Evolutionary conservation across 2,113 vertebrate genomes (phyloP).

Genomic region (Circaetus cinerascens): DNA sequence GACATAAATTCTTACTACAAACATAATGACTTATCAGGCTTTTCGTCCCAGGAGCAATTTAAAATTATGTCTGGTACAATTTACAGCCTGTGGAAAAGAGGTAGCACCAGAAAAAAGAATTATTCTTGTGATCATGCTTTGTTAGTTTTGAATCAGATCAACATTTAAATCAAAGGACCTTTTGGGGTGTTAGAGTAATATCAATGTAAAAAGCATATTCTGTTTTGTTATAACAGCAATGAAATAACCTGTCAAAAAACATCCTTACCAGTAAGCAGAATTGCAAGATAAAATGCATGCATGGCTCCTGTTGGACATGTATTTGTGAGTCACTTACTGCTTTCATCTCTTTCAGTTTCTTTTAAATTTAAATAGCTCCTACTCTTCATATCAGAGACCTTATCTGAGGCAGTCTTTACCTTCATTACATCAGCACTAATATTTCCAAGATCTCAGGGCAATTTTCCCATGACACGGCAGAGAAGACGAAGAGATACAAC

Average conservation of each 20-base stretch:
- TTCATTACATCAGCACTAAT: not conserved
- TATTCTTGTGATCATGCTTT: not conserved
- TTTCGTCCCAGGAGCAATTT: not conserved
- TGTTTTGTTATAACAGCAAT: not conserved
- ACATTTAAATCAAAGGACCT: not conserved
- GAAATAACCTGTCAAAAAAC: not conserved
- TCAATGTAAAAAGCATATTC: not conserved
- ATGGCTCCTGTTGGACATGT: not conserved
- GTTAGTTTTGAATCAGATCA: slow-evolving; percentile 3
- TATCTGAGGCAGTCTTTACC: not conserved
- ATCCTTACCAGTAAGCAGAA: not conserved
- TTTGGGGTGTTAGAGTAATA: not conserved
- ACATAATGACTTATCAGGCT: not conserved
- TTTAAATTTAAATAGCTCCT: not conserved
- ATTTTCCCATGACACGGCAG: not conserved
- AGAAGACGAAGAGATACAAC: not conserved
- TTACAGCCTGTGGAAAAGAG: not conserved
- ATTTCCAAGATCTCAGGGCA: not conserved
- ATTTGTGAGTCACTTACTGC: not conserved
- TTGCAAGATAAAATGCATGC: not conserved
- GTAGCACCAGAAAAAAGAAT: not conserved
- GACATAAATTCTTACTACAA: not conserved
- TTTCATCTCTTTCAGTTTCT: not conserved
- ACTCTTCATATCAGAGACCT: not conserved
- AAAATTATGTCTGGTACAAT: not conserved